Evolutionary conservation across 2,113 vertebrate species (phyloP), one percentile per base, ranked within the genome.

Genomic region (Strix uralensis): DNA sequence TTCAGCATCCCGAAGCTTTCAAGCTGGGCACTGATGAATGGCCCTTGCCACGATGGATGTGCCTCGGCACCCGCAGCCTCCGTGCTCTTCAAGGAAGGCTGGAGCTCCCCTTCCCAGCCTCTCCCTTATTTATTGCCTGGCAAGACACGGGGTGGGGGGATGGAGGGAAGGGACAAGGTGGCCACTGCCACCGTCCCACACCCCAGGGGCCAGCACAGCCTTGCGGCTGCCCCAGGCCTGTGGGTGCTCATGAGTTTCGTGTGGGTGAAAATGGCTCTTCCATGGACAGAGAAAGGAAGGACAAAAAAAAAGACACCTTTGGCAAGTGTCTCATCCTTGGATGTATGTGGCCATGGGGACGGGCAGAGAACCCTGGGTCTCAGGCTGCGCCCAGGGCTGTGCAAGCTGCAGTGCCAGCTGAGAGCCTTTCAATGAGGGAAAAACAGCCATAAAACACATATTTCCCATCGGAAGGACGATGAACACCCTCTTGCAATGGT

Each of bases 241-340:
- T 26, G 75, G 6, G 22, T 49, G 8, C 7, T 51, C 11, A 49
- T 1, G 0, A 10, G 2, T 21, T 65, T 55, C 11, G 44, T 4
- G 3, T 17, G n/a, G 8, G 30, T 71, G 65, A n/a, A 59, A 61
- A 42, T 1, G 7, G 11, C 8, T 86, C 34, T 80, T 57, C 47
- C 46, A n/a, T 0, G 0, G 9, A 13, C 1, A 0, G 63, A 54
- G 54, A 69, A 69, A 42, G 12, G n/a, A 38, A 59, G 23, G 32
- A 36, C 3, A 4, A 8, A 55, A 70, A 54, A 30, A 42, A 42
- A 42, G 10, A 18, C 5, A 11, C 17, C 16, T 87, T 67, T 74
- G 46, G 38, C 2, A 19, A 62, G 9, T 12, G 30, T 25, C 51
- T 88, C 1, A 1, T n/a, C 44, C 25, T 86, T 67, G 57, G 52